Evolutionary conservation across 2,113 vertebrate genomes (phyloP).

Genomic region (Lethenteron reissneri): DNA sequence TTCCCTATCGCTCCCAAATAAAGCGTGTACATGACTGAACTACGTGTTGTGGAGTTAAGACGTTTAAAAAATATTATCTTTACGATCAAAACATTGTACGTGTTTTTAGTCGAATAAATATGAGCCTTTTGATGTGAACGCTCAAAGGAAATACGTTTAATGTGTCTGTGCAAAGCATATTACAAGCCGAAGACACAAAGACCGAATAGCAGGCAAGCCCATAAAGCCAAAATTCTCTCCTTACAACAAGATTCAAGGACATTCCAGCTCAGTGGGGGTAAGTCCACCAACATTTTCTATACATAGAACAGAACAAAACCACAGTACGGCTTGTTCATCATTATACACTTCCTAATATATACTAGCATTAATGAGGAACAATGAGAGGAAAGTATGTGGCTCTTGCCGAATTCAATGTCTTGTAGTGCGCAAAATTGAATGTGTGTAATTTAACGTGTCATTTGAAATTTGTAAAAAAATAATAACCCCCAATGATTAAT

Average conservation of each 20-base stretch:
- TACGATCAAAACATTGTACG: too few relatives aligned
- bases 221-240: slow-evolving; percentile 87
- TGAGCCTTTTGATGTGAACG: too few relatives aligned
- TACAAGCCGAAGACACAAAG: slow-evolving; percentile 93
- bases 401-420: background rate
- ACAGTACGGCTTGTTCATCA: slow-evolving; percentile 3
- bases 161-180: slow-evolving; percentile 43
- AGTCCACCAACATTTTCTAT: slow-evolving; percentile 19
- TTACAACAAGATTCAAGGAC: slow-evolving; percentile 68
- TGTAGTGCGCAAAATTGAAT: background rate
- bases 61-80: too few relatives aligned
- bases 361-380: slow-evolving; percentile 8
- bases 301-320: slow-evolving; percentile 3
- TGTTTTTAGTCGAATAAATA: too few relatives aligned
- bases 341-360: slow-evolving; percentile 6
- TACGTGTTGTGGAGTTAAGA: too few relatives aligned
- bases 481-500: too few relatives aligned
- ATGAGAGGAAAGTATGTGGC: slow-evolving; percentile 5
- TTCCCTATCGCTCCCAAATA: too few relatives aligned
- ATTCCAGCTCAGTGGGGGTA: slow-evolving; percentile 50
- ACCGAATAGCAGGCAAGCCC: slow-evolving; percentile 81
- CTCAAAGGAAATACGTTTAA: too few relatives aligned
- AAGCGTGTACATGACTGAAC: too few relatives aligned
- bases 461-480: too few relatives aligned
- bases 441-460: background rate